Evolutionary conservation across 2,888 invertebrate species (phyloP).

Genomic region (Acrobasis suavella): DNA sequence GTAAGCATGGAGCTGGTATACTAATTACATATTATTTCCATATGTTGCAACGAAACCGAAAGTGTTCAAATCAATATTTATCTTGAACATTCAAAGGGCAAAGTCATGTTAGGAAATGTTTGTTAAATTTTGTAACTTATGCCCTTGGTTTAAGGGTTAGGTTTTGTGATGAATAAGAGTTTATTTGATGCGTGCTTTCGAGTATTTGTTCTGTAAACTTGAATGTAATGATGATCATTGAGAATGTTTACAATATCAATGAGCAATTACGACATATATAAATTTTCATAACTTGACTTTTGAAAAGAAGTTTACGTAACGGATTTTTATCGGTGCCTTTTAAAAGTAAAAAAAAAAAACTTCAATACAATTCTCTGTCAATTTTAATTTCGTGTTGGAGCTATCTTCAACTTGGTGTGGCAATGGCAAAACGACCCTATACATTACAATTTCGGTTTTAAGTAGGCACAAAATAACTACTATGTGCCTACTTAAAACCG

Average conservation of each 20-base stretch:
- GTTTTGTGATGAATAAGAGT: neutral
- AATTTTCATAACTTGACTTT: neutral
- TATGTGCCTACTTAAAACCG: too few species aligned
- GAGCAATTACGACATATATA: conserved; percentile 4
- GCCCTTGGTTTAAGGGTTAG: conserved; percentile 12
- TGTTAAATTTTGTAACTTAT: conserved; percentile 26
- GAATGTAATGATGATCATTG: conserved; percentile 18
- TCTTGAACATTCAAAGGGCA: conserved; percentile 33
- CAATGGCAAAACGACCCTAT: too few species aligned
- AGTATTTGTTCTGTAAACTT: conserved; percentile 15
- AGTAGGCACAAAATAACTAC: too few species aligned
- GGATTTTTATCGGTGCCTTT: neutral
- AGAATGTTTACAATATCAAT: conserved; percentile 12
- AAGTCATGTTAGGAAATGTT: conserved; percentile 25
- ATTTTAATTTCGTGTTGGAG: too few species aligned
- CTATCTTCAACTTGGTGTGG: too few species aligned
- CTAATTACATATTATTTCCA: conserved; percentile 36
- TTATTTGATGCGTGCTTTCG: conserved; percentile 1
- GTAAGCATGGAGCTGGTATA: neutral
- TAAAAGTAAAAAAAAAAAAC: too few species aligned
- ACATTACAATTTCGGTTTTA: too few species aligned
- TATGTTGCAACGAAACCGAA: conserved; percentile 42
- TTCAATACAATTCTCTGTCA: too few species aligned
- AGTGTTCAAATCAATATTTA: conserved; percentile 41
- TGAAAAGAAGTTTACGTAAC: neutral